These are phyloP conservation scores for Xiphias gladius DNA, from an alignment of 2,113 vertebrate species.

Conservation along the genomic window DNA sequence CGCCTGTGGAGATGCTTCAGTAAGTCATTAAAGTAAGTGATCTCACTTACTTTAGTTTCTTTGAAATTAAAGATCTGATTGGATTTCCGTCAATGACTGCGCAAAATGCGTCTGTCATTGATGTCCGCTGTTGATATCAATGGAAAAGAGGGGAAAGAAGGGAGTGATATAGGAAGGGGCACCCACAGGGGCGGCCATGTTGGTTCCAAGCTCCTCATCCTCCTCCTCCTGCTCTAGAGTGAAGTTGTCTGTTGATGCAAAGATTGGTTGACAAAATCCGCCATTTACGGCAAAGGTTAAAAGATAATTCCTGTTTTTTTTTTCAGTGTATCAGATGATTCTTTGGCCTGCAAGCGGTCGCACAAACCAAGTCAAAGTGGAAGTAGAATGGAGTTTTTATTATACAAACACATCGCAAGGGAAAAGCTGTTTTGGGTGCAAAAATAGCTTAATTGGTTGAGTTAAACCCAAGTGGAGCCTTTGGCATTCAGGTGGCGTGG, in stretches of 20 bases:
- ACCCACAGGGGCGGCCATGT: constrained; percentile 86
- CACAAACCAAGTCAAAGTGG: background rate
- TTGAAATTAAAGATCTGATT: constrained; percentile 75
- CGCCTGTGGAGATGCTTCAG: constrained; percentile 79
- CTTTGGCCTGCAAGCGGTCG: background rate
- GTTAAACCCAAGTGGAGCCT: background rate
- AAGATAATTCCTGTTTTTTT: constrained; percentile 37
- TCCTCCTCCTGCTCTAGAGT: constrained; percentile 41
- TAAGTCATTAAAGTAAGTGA: constrained; percentile 65
- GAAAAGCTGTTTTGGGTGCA: background rate
- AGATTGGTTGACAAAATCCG: constrained; percentile 12
- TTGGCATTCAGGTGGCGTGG: too few species aligned
- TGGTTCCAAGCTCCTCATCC: constrained; percentile 81
- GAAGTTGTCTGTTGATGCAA: constrained; percentile 61
- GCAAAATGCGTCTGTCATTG: constrained; percentile 79
- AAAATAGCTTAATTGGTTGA: background rate
- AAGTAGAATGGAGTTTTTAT: constrained; percentile 2
- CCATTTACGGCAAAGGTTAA: constrained; percentile 9
- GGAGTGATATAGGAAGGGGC: constrained; percentile 72
- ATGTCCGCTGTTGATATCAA: constrained; percentile 76
- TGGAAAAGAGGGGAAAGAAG: constrained; percentile 72
- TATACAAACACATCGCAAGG: background rate
- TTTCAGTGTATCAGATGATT: constrained; percentile 23
- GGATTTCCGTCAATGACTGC: constrained; percentile 82
- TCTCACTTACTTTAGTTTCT: constrained; percentile 71